Percentiles rank a stretch among this genome's conserved stretches.
Conservation (phyloP, 2,113 vertebrate species). For the Dryoscopus gambensis region DNA sequence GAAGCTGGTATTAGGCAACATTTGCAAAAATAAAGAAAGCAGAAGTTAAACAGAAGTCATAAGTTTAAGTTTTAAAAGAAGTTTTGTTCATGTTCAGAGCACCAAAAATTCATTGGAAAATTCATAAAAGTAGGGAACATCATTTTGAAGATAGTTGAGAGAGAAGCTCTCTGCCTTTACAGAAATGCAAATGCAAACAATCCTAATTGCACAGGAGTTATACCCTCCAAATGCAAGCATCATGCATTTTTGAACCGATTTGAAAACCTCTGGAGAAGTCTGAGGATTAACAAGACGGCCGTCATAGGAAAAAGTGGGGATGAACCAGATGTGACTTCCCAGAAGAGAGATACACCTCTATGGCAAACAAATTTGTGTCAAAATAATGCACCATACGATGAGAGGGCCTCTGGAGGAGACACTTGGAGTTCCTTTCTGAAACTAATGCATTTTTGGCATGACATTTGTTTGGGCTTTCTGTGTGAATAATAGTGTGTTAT, state of each 20-base stretch:
- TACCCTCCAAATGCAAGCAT: neutral
- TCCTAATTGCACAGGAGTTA: neutral
- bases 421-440: neutral
- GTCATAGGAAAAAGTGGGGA: neutral
- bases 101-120: neutral
- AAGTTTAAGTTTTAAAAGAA: neutral
- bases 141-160: neutral
- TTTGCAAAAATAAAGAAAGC: neutral
- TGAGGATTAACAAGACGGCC: neutral
- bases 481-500: neutral
- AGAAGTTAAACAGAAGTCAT: neutral
- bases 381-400: neutral
- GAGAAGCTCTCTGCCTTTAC: neutral
- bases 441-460: neutral
- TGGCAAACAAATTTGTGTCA: neutral
- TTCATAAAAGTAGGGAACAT: neutral
- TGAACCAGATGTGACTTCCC: neutral
- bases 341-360: neutral
- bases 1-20: neutral
- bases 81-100: neutral
- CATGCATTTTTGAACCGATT: neutral
- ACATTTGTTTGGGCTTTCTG: neutral
- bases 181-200: neutral
- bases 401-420: neutral
- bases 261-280: neutral